Evolutionary conservation across 2,113 vertebrate species (phyloP), one percentile per base, ranked within the genome.

Genomic region (Syrrhaptes paradoxus): DNA sequence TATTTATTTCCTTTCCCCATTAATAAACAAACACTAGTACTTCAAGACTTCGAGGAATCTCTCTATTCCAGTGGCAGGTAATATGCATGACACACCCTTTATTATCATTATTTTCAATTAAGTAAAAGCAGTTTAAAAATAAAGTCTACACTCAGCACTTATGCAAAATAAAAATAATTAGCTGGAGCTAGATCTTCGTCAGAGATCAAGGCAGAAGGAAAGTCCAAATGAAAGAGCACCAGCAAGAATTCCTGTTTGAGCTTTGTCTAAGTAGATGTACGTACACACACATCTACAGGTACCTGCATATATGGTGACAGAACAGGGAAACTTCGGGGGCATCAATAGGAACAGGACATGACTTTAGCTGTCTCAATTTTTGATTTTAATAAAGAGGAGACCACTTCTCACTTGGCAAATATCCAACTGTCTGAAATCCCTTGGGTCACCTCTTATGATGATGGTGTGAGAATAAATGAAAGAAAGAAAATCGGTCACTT

Each of bases 251-350:
- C 32, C 4, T 43, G 61, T 59, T 45, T 20, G 29, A 19, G 3
- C 2, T 0, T 18, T 38, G 51, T 32, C 49, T 46, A 5, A 38
- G 14, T 2, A 17, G 3, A 63, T 17, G 62, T 6, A 11, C 1
- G 34, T 1, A 10, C 16, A 74, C 11, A 11, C 11, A 29, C 24
- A 2, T 13, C 15, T 3, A 13, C 24, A 52, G 61, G 58, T 20
- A 36, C n/a, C 57, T 55, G 65, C 7, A 4, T 2, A 3, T 4
- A 7, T 0, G 0, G 6, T 43, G 45, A 25, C 28, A 49, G 28
- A 34, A 16, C 0, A 31, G 29, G 34, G 34, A 62, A 26, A 16
- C 57, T 24, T 6, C 3, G 22, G 45, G 51, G 51, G 49, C 41
- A 29, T 9, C 57, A 6, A 3, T 10, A 28, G 49, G 34, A 76